phyloP scores from a whole-genome alignment of 2,113 vertebrate species.

The Eira barbara region DNA sequence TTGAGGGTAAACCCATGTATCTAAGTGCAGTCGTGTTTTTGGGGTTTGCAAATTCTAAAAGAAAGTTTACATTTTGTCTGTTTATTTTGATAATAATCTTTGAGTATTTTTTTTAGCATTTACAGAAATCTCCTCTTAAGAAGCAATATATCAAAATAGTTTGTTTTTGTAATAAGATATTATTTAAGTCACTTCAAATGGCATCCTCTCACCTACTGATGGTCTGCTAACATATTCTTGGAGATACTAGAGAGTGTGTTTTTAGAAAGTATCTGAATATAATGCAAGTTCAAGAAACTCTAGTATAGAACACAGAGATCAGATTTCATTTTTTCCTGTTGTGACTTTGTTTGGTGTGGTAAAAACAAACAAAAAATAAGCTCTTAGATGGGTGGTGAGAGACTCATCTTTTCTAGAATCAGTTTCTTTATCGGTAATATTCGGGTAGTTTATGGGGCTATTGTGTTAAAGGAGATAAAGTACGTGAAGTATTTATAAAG shows the following conservation, averaged over 20 bases:
- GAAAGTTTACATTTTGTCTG: background rate
- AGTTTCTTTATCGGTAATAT: background rate
- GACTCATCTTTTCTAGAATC: background rate
- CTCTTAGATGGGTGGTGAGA: background rate
- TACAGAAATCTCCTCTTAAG: background rate
- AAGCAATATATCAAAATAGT: background rate
- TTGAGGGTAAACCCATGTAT: background rate
- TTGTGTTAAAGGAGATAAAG: background rate
- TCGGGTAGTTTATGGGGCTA: background rate
- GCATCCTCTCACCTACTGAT: background rate
- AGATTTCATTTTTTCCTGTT: background rate
- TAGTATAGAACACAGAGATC: background rate
- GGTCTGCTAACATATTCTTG: background rate
- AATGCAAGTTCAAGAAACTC: background rate
- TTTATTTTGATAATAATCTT: conserved; percentile 23
- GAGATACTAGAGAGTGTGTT: background rate
- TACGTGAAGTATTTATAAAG: background rate
- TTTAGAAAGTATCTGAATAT: conserved; percentile 7
- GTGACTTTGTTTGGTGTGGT: background rate
- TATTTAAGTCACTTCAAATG: background rate
- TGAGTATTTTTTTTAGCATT: background rate
- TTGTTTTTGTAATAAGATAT: background rate
- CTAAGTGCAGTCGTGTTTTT: background rate
- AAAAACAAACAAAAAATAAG: background rate
- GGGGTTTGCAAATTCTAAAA: background rate